phyloP scores from a whole-genome alignment of 2,113 vertebrate species.

The Dicentrarchus labrax region DNA sequence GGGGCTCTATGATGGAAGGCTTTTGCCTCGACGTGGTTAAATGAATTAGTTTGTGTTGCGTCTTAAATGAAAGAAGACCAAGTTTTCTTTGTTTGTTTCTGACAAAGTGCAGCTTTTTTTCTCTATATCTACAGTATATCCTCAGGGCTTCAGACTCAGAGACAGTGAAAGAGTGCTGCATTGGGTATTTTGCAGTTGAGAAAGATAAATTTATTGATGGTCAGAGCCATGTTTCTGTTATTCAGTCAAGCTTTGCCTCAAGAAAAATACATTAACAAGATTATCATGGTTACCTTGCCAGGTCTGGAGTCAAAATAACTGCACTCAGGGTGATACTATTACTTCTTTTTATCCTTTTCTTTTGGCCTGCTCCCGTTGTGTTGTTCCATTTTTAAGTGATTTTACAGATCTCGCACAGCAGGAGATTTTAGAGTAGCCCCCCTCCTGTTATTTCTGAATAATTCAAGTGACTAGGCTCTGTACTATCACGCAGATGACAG shows the following conservation, averaged over 20 bases:
- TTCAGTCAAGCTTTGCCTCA: slow-evolving; percentile 19
- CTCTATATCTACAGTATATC: neutral
- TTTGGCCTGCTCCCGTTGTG: slow-evolving; percentile 16
- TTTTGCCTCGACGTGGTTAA: neutral
- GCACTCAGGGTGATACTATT: neutral
- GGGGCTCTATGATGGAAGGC: no score
- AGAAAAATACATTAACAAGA: slow-evolving; percentile 53
- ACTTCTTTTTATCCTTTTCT: slow-evolving; percentile 41
- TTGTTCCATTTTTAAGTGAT: slow-evolving; percentile 55
- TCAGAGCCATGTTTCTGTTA: slow-evolving; percentile 32
- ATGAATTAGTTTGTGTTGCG: neutral
- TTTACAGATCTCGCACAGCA: slow-evolving; percentile 52
- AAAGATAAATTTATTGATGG: slow-evolving; percentile 43
- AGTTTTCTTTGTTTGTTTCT: no score
- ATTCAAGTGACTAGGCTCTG: slow-evolving; percentile 51
- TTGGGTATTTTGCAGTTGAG: slow-evolving; percentile 14
- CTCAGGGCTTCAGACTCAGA: slow-evolving; percentile 15
- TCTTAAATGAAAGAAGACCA: neutral
- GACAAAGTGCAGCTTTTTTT: neutral
- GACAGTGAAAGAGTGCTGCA: slow-evolving; percentile 34
- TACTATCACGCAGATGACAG: slow-evolving; percentile 58
- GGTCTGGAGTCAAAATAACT: slow-evolving; percentile 48
- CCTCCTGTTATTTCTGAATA: slow-evolving; percentile 61
- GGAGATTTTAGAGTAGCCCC: slow-evolving; percentile 52
- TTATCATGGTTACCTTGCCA: slow-evolving; percentile 37